Conservation (phyloP, 2,888 invertebrate species). For the Horisme vitalbata region DNA sequence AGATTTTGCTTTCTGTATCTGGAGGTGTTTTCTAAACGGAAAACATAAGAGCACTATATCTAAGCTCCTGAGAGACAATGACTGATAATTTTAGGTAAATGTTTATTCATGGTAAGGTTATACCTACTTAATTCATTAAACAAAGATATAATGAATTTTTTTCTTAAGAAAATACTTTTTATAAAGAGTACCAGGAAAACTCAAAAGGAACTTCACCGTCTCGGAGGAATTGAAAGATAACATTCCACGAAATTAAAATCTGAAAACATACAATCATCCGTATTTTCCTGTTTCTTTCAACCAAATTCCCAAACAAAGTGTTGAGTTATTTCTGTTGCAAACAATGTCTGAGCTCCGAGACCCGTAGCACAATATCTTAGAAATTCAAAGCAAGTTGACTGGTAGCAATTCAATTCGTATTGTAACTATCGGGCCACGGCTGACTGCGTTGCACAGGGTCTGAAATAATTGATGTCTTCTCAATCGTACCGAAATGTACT, state of each 20-base stretch:
- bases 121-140: no score
- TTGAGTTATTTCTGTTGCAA: neutral
- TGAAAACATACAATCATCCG: neutral
- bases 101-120: no score
- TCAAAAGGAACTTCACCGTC: neutral
- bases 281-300: neutral
- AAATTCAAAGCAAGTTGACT: slow-evolving; percentile 48
- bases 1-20: no score
- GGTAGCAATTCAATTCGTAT: slow-evolving; percentile 40
- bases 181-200: neutral
- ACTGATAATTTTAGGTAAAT: no score
- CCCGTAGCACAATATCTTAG: slow-evolving; percentile 38
- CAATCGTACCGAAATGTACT: slow-evolving; percentile 44
- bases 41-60: no score
- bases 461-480: slow-evolving; percentile 59
- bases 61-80: no score
- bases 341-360: slow-evolving; percentile 24
- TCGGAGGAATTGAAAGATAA: neutral
- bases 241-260: neutral
- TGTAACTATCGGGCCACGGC: slow-evolving; percentile 33
- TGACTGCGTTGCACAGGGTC: slow-evolving; percentile 42
- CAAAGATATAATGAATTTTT: no score
- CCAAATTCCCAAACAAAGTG: slow-evolving; percentile 1
- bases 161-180: no score
- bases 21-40: no score